phyloP scores from a whole-genome alignment of 2,797 vertebrate genomes.

The Simalia tracyae region DNA sequence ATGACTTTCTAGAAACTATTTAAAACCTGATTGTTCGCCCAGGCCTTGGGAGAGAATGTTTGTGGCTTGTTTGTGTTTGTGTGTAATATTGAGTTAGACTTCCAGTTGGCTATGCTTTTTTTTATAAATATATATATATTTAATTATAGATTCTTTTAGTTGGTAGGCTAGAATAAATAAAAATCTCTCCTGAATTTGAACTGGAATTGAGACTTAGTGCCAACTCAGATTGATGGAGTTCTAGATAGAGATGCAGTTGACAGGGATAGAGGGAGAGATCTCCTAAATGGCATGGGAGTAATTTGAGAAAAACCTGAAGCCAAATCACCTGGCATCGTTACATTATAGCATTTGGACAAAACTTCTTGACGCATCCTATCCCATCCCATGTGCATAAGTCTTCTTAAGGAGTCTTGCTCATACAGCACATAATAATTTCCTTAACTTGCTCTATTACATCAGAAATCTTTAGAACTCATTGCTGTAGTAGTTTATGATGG shows the following conservation, averaged over 20 bases:
- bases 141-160: background rate
- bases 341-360: background rate
- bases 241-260: background rate
- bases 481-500: background rate
- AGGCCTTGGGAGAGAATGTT: background rate
- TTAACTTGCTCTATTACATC: background rate
- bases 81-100: background rate
- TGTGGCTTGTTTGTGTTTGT: background rate
- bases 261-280: background rate
- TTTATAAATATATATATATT: background rate
- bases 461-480: background rate
- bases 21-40: background rate
- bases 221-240: background rate
- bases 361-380: background rate
- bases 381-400: background rate
- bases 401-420: background rate
- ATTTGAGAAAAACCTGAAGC: background rate
- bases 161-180: background rate
- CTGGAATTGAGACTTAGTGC: background rate
- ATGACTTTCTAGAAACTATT: background rate
- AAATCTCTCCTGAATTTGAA: background rate
- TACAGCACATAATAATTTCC: background rate
- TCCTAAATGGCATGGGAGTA: background rate
- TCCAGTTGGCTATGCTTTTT: background rate
- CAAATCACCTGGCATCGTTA: background rate